These are phyloP conservation scores for Petrophora chlorosata DNA, from an alignment of 2,888 invertebrate genomes.

Conservation along the genomic window DNA sequence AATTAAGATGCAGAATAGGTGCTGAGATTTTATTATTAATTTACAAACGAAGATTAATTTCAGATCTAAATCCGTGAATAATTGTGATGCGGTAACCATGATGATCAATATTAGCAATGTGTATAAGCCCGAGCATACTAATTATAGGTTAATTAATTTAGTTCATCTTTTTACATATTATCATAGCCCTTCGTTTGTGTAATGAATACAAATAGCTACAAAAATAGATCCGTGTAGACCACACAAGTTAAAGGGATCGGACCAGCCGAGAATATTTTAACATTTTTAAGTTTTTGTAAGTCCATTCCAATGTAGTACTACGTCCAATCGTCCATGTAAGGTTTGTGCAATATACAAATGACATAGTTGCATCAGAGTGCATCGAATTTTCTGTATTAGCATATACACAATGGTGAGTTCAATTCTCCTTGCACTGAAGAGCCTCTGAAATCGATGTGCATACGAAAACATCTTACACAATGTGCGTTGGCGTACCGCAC, in stretches of 20 bases:
- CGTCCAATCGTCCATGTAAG: neutral
- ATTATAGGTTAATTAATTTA: constrained; percentile 29
- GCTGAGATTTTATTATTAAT: too few relatives aligned
- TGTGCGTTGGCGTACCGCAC: constrained; percentile 44
- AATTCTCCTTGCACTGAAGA: constrained; percentile 49
- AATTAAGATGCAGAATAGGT: too few relatives aligned
- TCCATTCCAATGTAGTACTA: neutral
- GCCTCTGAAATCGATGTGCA: constrained; percentile 57
- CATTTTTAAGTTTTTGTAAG: constrained; percentile 6
- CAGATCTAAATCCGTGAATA: constrained; percentile 24
- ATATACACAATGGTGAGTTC: constrained; percentile 57
- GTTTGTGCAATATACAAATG: constrained; percentile 16
- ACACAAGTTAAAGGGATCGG: constrained; percentile 37
- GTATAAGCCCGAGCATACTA: constrained; percentile 13
- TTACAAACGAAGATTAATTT: constrained; percentile 23
- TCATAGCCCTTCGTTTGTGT: constrained; percentile 33
- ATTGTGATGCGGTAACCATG: constrained; percentile 8
- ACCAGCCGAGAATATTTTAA: constrained; percentile 9
- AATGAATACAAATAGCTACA: constrained; percentile 45
- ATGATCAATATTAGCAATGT: constrained; percentile 31
- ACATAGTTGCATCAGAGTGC: constrained; percentile 50
- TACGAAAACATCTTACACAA: constrained; percentile 55
- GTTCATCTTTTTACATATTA: constrained; percentile 24
- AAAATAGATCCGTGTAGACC: constrained; percentile 38
- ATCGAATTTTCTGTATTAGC: constrained; percentile 56